Conservation (phyloP, 37 sponge, comb jelly and placozoan genomes). For the Hormiphora californensis region DNA sequence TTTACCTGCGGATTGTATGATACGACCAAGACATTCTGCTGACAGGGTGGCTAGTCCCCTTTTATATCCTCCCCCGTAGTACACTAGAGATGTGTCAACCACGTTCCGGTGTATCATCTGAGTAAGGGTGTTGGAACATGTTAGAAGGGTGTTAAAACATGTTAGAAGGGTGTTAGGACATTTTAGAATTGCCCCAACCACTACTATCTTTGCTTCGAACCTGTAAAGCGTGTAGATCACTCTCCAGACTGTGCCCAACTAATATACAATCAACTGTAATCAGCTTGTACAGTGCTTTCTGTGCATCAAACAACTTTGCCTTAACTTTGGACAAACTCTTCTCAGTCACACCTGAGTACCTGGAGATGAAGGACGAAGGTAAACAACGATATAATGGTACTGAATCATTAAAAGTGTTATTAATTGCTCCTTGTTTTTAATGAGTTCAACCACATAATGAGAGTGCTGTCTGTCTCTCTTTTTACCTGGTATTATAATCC, state of each 20-base stretch:
- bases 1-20: constrained; percentile 29
- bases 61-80: constrained; percentile 2
- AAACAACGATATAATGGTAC: not conserved
- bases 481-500: constrained; percentile 32
- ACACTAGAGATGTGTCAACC: constrained; percentile 16
- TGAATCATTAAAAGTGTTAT: too few species aligned
- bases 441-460: too few species aligned
- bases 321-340: not conserved
- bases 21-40: constrained; percentile 17
- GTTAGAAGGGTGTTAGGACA: too few species aligned
- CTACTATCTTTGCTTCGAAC: too few species aligned
- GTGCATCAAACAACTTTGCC: not conserved
- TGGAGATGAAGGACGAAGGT: not conserved
- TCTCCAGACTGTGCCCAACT: constrained; percentile 43
- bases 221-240: constrained; percentile 38
- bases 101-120: constrained; percentile 50
- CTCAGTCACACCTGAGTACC: constrained; percentile 29
- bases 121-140: not conserved
- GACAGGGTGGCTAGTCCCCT: constrained; percentile 44
- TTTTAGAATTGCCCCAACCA: too few species aligned
- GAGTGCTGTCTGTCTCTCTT: too few species aligned
- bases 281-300: not conserved
- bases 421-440: too few species aligned
- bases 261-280: constrained; percentile 5
- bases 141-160: too few species aligned